A percentile compares a stretch with the other conserved stretches of the same genome.
These are phyloP conservation scores for Cistogaster globosa DNA, from an alignment of 2,888 invertebrate species.

Conservation along the genomic window DNA sequence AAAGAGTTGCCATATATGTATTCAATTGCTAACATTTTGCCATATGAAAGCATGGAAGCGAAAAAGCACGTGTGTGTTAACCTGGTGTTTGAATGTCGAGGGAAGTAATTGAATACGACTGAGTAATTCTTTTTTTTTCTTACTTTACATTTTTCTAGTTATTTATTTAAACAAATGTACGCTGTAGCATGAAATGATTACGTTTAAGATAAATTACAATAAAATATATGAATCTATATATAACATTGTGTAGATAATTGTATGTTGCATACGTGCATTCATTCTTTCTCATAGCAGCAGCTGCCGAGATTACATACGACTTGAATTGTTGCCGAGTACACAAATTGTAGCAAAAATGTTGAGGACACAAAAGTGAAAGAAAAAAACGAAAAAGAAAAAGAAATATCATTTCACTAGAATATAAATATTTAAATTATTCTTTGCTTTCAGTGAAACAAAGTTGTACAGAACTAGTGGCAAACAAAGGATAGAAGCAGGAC, in stretches of 20 bases:
- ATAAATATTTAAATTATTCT: slow-evolving; percentile 65
- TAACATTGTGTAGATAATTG: slow-evolving; percentile 34
- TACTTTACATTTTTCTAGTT: slow-evolving; percentile 7
- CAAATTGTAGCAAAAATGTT: slow-evolving; percentile 8
- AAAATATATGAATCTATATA: slow-evolving; percentile 71
- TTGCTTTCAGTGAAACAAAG: slow-evolving; percentile 3
- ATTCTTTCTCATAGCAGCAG: slow-evolving; percentile 20
- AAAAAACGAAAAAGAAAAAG: not conserved
- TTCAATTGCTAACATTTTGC: not conserved
- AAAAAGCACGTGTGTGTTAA: slow-evolving; percentile 58
- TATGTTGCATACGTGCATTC: slow-evolving; percentile 1
- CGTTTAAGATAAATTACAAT: slow-evolving; percentile 73
- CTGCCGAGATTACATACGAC: slow-evolving; percentile 52
- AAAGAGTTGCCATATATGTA: slow-evolving; percentile 38
- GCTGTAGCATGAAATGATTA: slow-evolving; percentile 69
- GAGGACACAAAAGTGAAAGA: not conserved
- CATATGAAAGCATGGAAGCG: slow-evolving; percentile 27
- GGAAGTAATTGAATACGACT: not conserved
- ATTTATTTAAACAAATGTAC: slow-evolving; percentile 55
- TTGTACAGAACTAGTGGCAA: not conserved
- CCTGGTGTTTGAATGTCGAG: not conserved
- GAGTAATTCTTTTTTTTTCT: slow-evolving; percentile 18
- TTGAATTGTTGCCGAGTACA: slow-evolving; percentile 31
- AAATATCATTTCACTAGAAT: slow-evolving; percentile 55
- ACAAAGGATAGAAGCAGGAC: not conserved